Percentiles rank a stretch among this genome's conserved stretches.
Evolutionary conservation across 2,113 vertebrate genomes (phyloP).

Genomic region (Tachycineta bicolor): DNA sequence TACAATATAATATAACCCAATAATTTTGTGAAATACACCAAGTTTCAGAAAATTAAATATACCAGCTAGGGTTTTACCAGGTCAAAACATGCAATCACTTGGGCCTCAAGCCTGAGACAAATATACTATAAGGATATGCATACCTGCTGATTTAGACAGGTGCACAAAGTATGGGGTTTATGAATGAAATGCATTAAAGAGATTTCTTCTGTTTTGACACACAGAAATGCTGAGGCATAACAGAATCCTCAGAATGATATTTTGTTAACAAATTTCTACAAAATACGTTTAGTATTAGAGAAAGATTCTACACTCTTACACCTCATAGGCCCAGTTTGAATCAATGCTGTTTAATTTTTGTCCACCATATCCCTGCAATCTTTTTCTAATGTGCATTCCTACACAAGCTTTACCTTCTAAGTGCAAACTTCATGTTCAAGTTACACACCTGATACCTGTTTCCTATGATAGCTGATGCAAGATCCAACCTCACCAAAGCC

Average conservation of each 20-base stretch:
- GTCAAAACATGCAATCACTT: not conserved
- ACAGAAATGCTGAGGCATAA: not conserved
- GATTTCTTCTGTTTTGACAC: not conserved
- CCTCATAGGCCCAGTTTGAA: not conserved
- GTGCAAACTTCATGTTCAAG: not conserved
- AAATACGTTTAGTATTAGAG: not conserved
- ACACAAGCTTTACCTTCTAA: not conserved
- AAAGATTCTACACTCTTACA: not conserved
- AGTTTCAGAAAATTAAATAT: not conserved
- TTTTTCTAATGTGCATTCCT: not conserved
- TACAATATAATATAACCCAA: not conserved
- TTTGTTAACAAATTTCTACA: not conserved
- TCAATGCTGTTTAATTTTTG: not conserved
- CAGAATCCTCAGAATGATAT: not conserved
- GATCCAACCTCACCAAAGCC: not conserved
- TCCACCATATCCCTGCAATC: not conserved
- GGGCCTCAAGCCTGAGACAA: not conserved
- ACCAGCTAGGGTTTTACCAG: not conserved
- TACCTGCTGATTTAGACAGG: not conserved
- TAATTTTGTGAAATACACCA: not conserved
- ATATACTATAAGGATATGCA: not conserved
- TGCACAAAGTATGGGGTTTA: not conserved
- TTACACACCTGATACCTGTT: not conserved
- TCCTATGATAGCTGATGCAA: not conserved
- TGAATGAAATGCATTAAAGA: not conserved